A percentile compares a stretch with the other conserved stretches of the same genome.
Conservation (phyloP, 1,140 invertebrate genomes). For the Microplitis demolitor region DNA sequence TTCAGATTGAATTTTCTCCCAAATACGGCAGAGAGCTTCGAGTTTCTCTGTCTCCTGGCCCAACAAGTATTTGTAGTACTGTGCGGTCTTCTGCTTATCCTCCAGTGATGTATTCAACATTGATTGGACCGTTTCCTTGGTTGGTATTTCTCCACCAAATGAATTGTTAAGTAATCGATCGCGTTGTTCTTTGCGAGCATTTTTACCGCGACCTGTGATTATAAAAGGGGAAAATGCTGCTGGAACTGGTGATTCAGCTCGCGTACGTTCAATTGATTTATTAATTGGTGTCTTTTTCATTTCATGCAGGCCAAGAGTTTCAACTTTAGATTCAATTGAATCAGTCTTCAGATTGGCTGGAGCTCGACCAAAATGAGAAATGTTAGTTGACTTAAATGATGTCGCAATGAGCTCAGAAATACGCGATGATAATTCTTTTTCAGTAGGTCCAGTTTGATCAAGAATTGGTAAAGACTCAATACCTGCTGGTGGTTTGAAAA, state of each 20-base stretch:
- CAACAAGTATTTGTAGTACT: constrained; percentile 64
- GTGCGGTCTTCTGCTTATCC: constrained; percentile 57
- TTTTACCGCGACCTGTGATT: constrained; percentile 56
- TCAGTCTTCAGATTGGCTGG: background rate
- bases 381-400: background rate
- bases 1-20: constrained; percentile 47
- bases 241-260: constrained; percentile 26
- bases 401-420: background rate
- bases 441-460: too few relatives aligned
- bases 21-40: constrained; percentile 53
- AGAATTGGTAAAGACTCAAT: constrained; percentile 21
- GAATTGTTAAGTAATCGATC: constrained; percentile 43
- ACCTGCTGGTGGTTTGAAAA: constrained; percentile 38
- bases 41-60: constrained; percentile 61
- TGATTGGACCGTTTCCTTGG: constrained; percentile 51
- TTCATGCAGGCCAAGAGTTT: background rate
- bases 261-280: background rate
- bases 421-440: constrained; percentile 34
- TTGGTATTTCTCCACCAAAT: constrained; percentile 39
- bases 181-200: constrained; percentile 54
- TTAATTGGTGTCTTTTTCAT: background rate
- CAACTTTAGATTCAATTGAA: too few relatives aligned
- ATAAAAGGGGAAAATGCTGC: constrained; percentile 48
- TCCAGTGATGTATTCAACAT: constrained; percentile 52
- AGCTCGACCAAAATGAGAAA: background rate